These are phyloP conservation scores for Holacanthella duospinosa DNA, from an alignment of 2,888 invertebrate species.

Conservation along the genomic window DNA sequence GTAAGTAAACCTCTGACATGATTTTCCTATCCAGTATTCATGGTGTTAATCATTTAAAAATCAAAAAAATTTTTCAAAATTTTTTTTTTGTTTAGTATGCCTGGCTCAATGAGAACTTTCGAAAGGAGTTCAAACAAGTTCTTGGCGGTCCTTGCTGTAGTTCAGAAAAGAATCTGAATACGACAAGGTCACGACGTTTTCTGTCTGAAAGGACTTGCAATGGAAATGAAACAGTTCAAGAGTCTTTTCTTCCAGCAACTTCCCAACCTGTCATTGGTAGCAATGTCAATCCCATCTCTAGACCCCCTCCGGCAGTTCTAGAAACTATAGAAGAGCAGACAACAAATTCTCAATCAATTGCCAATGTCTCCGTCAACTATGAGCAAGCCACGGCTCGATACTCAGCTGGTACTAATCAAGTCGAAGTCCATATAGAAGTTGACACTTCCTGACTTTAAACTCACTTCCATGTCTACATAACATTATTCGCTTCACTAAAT, in stretches of 20 bases:
- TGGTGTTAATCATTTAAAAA: not conserved
- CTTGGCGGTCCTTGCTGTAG: conserved; percentile 50
- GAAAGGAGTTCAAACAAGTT: conserved; percentile 75
- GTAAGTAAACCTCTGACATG: not conserved
- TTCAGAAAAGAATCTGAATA: conserved; percentile 8
- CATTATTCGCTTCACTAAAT: no score
- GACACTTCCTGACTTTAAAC: no score
- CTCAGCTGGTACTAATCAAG: conserved; percentile 26
- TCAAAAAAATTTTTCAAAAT: not conserved
- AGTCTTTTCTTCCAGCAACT: conserved; percentile 49
- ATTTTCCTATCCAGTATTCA: not conserved
- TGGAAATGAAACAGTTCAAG: conserved; percentile 63
- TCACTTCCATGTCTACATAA: no score
- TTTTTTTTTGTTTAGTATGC: conserved; percentile 56
- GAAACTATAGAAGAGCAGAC: conserved; percentile 35
- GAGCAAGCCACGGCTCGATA: conserved; percentile 26
- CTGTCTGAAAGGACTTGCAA: conserved; percentile 60
- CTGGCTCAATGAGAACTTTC: conserved; percentile 89
- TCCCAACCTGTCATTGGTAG: conserved; percentile 16
- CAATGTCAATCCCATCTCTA: not conserved
- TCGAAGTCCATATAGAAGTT: conserved; percentile 31
- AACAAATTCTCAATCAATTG: conserved; percentile 22
- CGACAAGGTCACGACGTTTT: conserved; percentile 17
- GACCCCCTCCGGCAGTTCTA: conserved; percentile 9
- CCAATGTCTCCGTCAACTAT: conserved; percentile 17